These are phyloP conservation scores for Mycteria americana DNA, from an alignment of 2,797 vertebrate genomes.

Conservation along the genomic window DNA sequence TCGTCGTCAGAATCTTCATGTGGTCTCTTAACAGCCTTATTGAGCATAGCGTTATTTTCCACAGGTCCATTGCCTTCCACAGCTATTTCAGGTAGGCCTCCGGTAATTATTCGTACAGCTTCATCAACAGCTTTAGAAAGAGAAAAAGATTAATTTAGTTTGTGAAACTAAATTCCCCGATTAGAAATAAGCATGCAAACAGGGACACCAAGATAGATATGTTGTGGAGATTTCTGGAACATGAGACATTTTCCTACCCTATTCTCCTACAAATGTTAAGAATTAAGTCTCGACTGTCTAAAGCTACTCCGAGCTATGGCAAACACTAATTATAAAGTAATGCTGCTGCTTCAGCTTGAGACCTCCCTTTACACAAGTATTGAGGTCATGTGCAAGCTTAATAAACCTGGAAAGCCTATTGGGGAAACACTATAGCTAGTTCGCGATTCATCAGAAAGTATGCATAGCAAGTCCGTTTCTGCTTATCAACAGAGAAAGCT, in stretches of 20 bases:
- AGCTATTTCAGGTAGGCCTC: slow-evolving; percentile 84
- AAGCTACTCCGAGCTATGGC: neutral
- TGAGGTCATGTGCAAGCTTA: neutral
- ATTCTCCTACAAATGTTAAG: neutral
- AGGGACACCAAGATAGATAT: neutral
- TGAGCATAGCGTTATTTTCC: slow-evolving; percentile 86
- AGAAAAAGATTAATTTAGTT: neutral
- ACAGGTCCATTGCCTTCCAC: slow-evolving; percentile 92
- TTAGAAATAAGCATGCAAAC: neutral
- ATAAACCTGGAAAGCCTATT: neutral
- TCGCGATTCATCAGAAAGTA: neutral
- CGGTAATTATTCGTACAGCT: slow-evolving; percentile 92
- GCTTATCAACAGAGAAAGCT: neutral
- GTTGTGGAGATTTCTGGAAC: neutral
- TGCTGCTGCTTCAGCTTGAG: neutral
- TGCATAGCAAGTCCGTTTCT: neutral
- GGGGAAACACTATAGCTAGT: neutral
- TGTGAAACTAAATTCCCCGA: neutral
- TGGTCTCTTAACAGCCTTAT: slow-evolving; percentile 93
- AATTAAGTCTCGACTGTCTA: accelerated
- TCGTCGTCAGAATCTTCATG: slow-evolving; percentile 97
- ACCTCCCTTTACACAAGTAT: neutral
- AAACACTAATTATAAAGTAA: neutral
- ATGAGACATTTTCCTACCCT: neutral
- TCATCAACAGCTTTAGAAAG: slow-evolving; percentile 86